Base-by-base conservation (phyloP, 2,888 invertebrate genomes). In the Chrysolina haemoptera region DNA sequence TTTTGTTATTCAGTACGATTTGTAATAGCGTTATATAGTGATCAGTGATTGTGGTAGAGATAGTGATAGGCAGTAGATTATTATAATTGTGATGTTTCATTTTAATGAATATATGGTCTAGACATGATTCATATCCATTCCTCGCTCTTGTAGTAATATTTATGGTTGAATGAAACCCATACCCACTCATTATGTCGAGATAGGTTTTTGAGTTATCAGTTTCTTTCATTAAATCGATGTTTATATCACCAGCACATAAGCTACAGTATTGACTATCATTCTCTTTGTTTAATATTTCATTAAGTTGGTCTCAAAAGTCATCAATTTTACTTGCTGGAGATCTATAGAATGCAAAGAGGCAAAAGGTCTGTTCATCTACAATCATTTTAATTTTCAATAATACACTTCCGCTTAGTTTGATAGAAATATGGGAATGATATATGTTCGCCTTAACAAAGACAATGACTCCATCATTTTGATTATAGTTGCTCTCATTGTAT, bases 341-440 rank as follows among this genome's bases (percentile, higher is more conserved):
- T 62, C 62, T 62, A 40, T 62, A 62, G 62, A 62, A 62, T 35
- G 62, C 40, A 14, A 9, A 62, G 35, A 62, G 14, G 62, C 62
- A 27, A 27, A 27, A 3, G 27, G 27, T 27, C 5, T 5, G 27
- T 27, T 27, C 1, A 27, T 27, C 27, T 27, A 27, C n/a, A 35
- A 14, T 62, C 35, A 62, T 35, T 62, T 11, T 1, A 16, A 35
- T 62, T 62, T 62, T 62, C 14, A 35, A 11, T 35, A 35, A 62
- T 62, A 40, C n/a, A 62, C 62, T 35, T 35, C 62, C 62, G 35
- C 35, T 35, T n/a, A 62, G 10, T 6, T 62, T 35, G 22, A 62
- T 59, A 20, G 5, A 3, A 20, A 10, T 12, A 59, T 59, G 59
- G 59, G 59, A 59, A 59, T 59, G 59, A 20, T 22, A 59, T 59